These are phyloP conservation scores for Spisula solida DNA, from an alignment of 2,888 invertebrate species.

Conservation along the genomic window DNA sequence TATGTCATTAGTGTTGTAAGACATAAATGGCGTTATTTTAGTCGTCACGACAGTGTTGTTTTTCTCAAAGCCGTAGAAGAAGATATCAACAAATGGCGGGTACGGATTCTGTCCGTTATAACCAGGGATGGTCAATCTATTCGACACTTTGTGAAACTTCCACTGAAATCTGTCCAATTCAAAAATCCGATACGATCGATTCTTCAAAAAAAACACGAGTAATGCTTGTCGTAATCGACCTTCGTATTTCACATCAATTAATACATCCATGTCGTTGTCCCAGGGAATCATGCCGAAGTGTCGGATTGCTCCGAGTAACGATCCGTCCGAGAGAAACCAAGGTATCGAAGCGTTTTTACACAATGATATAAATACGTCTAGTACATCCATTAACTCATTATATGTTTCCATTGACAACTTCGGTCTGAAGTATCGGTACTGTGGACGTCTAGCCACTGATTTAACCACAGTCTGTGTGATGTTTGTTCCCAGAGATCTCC, in stretches of 20 bases:
- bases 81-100: neutral
- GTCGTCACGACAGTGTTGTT: neutral
- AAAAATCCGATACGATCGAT: neutral
- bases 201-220: neutral
- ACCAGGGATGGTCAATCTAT: neutral
- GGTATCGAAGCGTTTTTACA: neutral
- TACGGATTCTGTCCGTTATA: too few species aligned
- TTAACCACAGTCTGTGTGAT: neutral
- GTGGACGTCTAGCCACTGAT: neutral
- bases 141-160: neutral
- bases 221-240: neutral
- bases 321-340: neutral
- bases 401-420: neutral
- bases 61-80: neutral
- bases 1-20: neutral
- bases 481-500: too few species aligned
- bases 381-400: neutral
- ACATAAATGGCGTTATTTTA: neutral
- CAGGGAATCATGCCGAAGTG: slow-evolving; percentile 3
- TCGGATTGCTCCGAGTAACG: neutral
- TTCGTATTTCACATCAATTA: neutral
- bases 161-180: neutral
- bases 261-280: slow-evolving; percentile 27
- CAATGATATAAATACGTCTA: neutral
- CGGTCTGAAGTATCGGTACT: neutral